These are phyloP conservation scores for Anhinga rufa DNA, from an alignment of 2,113 vertebrate genomes.

Conservation along the genomic window DNA sequence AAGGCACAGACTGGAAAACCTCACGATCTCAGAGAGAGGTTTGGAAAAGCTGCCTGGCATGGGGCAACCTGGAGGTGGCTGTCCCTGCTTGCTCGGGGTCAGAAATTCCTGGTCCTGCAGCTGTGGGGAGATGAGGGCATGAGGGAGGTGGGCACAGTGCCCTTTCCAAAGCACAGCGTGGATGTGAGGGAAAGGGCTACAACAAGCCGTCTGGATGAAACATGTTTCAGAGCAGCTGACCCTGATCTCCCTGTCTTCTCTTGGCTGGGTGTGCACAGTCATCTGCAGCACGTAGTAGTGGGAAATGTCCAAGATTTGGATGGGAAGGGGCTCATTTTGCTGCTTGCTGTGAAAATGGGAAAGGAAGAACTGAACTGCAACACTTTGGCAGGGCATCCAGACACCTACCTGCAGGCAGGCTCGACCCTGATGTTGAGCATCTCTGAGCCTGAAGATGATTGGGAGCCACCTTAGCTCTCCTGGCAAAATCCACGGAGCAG, in stretches of 20 bases:
- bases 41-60: not conserved
- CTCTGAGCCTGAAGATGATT: not conserved
- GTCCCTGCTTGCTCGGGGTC: not conserved
- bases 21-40: not conserved
- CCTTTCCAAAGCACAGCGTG: not conserved
- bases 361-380: not conserved
- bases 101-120: not conserved
- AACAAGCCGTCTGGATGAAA: not conserved
- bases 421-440: not conserved
- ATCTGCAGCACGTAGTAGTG: not conserved
- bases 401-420: not conserved
- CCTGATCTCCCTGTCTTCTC: not conserved
- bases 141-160: rapidly evolving
- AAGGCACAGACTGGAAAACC: not conserved
- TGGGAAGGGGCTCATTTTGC: not conserved
- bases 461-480: not conserved
- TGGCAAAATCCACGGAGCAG: not conserved
- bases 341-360: not conserved
- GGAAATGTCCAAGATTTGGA: not conserved
- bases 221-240: rapidly evolving
- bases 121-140: not conserved
- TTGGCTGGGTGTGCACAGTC: not conserved
- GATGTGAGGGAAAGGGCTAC: not conserved
- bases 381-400: not conserved
- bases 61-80: not conserved